Evolutionary conservation across 1,140 invertebrate genomes (phyloP).

Genomic region (Drosophila lowei): DNA sequence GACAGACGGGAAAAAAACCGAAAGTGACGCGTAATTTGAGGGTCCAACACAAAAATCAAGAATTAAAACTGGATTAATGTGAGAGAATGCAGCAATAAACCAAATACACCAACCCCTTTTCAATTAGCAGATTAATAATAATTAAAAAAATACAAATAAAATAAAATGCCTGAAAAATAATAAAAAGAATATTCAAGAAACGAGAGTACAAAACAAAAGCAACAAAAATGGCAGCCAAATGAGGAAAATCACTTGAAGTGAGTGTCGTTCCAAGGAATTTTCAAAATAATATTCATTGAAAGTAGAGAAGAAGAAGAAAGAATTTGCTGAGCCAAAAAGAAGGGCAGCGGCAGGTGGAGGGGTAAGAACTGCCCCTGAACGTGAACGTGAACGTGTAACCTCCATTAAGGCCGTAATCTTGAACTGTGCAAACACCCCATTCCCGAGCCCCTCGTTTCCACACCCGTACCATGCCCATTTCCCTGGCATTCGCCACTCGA

Average conservation of each 20-base stretch:
- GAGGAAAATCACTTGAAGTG: constrained; percentile 38
- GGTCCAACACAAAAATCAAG: constrained; percentile 37
- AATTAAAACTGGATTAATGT: constrained; percentile 18
- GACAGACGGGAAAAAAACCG: constrained; percentile 49
- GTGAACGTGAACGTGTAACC: constrained; percentile 81
- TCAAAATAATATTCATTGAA: not conserved
- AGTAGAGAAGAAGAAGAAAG: not conserved
- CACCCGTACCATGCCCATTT: not conserved
- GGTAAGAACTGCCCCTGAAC: constrained; percentile 63
- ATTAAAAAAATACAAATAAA: constrained; percentile 1
- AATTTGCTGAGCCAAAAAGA: not conserved
- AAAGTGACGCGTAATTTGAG: constrained; percentile 80
- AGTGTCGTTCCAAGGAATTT: constrained; percentile 38
- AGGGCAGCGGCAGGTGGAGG: not conserved
- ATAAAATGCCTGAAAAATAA: constrained; percentile 22
- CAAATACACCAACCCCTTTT: not conserved
- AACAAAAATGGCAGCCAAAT: constrained; percentile 42
- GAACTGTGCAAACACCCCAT: constrained; percentile 48
- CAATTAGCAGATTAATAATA: constrained; percentile 49
- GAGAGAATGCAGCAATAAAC: constrained; percentile 8
- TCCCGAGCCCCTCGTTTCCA: not conserved
- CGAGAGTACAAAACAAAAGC: constrained; percentile 59
- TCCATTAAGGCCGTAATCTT: constrained; percentile 78
- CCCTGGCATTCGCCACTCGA: constrained; percentile 25
- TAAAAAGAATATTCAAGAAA: constrained; percentile 38